A percentile compares a stretch with the other conserved stretches of the same genome.
phyloP scores from a whole-genome alignment of 2,888 invertebrate species.

The Agonopterix arenella region DNA sequence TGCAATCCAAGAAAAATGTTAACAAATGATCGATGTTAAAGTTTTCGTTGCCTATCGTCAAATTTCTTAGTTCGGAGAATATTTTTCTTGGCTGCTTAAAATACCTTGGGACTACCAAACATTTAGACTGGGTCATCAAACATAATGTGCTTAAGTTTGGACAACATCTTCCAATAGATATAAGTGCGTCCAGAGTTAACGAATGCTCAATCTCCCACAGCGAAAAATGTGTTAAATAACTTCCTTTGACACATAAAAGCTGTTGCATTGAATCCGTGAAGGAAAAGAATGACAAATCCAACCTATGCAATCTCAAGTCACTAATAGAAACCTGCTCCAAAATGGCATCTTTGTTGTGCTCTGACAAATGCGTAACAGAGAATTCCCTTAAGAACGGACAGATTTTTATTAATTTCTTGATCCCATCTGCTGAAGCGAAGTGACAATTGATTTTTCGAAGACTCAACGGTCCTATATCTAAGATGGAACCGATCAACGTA shows the following conservation, averaged over 20 bases:
- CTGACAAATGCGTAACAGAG: constrained; percentile 61
- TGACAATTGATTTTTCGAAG: constrained; percentile 66
- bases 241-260: constrained; percentile 54
- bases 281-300: constrained; percentile 67
- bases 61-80: constrained; percentile 46
- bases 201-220: constrained; percentile 66
- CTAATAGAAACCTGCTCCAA: constrained; percentile 56
- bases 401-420: constrained; percentile 56
- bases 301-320: constrained; percentile 45
- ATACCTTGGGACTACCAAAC: constrained; percentile 48
- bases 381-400: constrained; percentile 61
- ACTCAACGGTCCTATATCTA: constrained; percentile 54
- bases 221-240: constrained; percentile 61
- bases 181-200: constrained; percentile 50
- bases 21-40: constrained; percentile 56
- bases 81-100: constrained; percentile 44
- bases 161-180: constrained; percentile 55
- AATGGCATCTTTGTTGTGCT: constrained; percentile 61
- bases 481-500: constrained; percentile 51
- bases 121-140: constrained; percentile 60
- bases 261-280: constrained; percentile 55
- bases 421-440: constrained; percentile 61
- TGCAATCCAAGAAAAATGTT: constrained; percentile 54
- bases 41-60: constrained; percentile 63
- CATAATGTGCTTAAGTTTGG: constrained; percentile 59